Evolutionary conservation across 2,113 vertebrate genomes (phyloP).

Genomic region (Noturus placidus): DNA sequence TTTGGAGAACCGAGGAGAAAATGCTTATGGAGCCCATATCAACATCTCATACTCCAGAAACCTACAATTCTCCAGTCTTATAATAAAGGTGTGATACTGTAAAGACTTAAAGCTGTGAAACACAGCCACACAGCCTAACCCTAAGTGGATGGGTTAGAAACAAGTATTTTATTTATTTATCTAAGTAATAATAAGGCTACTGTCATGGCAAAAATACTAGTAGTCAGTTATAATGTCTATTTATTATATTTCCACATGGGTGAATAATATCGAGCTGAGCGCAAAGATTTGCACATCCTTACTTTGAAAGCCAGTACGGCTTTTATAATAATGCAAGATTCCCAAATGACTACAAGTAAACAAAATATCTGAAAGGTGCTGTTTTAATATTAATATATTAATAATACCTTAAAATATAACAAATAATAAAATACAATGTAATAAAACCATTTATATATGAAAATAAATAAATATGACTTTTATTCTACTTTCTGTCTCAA

Average conservation of each 20-base stretch:
- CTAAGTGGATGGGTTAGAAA: neutral
- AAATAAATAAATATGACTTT: neutral
- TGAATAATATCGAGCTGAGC: neutral
- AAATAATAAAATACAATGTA: neutral
- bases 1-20: conserved; percentile 91
- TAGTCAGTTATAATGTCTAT: neutral
- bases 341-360: neutral
- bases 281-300: neutral
- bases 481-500: neutral
- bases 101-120: neutral
- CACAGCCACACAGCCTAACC: too few relatives aligned
- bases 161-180: too few relatives aligned
- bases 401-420: neutral
- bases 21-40: conserved; percentile 83
- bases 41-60: conserved; percentile 89
- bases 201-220: neutral
- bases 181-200: neutral
- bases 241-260: neutral
- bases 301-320: neutral
- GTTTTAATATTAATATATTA: neutral
- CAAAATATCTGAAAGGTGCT: neutral
- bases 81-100: conserved; percentile 75
- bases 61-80: conserved; percentile 86
- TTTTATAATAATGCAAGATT: neutral
- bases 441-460: neutral